Evolutionary conservation across 2,797 vertebrate species (phyloP), one percentile per base, ranked within the genome.

Genomic region (Coilia nasus): DNA sequence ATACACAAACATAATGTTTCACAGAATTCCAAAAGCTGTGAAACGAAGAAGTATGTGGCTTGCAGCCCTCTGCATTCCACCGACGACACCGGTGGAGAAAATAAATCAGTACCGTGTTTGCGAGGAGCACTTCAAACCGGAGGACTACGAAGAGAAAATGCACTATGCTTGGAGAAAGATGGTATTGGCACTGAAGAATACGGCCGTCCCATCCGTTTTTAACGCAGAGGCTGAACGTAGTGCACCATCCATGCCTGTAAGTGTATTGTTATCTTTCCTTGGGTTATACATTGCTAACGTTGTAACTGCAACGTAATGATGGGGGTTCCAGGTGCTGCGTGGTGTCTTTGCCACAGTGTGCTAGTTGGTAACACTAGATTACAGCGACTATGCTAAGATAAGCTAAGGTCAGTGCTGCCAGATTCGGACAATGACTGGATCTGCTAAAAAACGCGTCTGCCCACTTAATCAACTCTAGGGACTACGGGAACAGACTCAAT

Each of bases 231-330:
- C 17, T 1, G 59, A 23, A n/a, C 59, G 19, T 1, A 62, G 59
- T 62, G 19, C 59, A 62, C 23, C n/a, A n/a, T 62, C 57, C 57
- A 59, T 59, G 57, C 57, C 59, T n/a, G 59, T 62, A 62, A 62
- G 59, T 62, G 6, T 59, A 59, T 19, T 21, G 57, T 59, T 59
- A 59, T 19, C n/a, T n/a, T n/a, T n/a, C n/a, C n/a, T n/a, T n/a
- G n/a, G n/a, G n/a, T n/a, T n/a, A n/a, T n/a, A n/a, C 17, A 59
- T 59, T 59, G 57, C 57, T 59, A 1, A 21, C 15, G 57, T 59
- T 59, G 6, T 21, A 59, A 59, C 57, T 59, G 14, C 14, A 54
- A 54, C 9, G 6, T 50, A 7, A 50, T 50, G 47, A 50, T 50
- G 12, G 47, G 47, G 47, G 6, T 50, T 50, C 47, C 47, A 50